phyloP scores from a whole-genome alignment of 2,888 invertebrate species.

The Lysandra coridon region DNA sequence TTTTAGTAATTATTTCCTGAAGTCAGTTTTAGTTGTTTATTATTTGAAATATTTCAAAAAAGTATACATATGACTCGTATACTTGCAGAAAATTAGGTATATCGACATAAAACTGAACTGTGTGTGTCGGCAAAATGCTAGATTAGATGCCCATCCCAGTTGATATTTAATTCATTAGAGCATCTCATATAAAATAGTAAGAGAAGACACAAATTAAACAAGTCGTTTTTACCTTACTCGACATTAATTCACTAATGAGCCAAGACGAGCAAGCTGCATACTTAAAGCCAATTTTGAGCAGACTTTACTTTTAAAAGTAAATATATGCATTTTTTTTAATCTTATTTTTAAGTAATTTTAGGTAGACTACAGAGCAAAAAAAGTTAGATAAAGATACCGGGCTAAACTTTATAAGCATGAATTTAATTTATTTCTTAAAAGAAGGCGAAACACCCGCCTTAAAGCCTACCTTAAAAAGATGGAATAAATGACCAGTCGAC shows the following conservation, averaged over 20 bases:
- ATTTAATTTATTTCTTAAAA: neutral
- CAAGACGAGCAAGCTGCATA: neutral
- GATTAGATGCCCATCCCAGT: neutral
- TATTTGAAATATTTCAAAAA: no score
- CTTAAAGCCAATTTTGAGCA: neutral
- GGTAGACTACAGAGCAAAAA: neutral
- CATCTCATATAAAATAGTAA: neutral
- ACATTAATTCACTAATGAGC: neutral
- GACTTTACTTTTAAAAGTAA: neutral
- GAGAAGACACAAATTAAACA: neutral
- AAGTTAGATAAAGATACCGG: no score
- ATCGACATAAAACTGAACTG: neutral
- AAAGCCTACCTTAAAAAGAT: neutral
- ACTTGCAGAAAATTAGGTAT: no score
- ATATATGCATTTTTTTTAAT: neutral
- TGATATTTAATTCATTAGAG: neutral
- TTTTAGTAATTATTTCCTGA: no score
- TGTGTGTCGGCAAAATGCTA: neutral
- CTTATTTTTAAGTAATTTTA: neutral
- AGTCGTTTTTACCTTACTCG: neutral
- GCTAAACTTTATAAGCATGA: neutral
- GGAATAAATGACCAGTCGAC: conserved; percentile 16
- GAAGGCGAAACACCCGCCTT: neutral
- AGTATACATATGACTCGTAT: no score
- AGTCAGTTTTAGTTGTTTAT: no score